These are phyloP conservation scores for Chlorospingus semifuscus DNA, from an alignment of 2,797 vertebrate genomes.

Conservation along the genomic window DNA sequence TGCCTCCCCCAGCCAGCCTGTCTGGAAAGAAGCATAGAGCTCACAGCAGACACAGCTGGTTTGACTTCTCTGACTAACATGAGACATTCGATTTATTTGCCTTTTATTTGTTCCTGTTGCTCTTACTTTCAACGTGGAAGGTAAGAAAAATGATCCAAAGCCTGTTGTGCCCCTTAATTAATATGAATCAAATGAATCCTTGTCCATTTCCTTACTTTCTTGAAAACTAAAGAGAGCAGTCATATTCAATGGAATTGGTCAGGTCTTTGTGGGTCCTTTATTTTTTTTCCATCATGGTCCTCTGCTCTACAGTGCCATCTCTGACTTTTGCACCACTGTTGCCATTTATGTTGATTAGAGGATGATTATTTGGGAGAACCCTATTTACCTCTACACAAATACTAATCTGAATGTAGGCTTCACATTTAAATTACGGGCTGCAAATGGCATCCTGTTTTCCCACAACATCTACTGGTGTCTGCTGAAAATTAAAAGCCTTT, in stretches of 20 bases:
- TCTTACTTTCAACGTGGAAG: fast-evolving
- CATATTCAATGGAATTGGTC: neutral
- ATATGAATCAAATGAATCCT: neutral
- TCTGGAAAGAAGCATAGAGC: neutral
- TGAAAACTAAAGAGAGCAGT: neutral
- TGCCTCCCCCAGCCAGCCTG: neutral
- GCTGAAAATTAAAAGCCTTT: neutral
- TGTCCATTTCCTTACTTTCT: neutral
- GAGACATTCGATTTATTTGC: neutral
- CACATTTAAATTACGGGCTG: neutral
- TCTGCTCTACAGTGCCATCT: neutral
- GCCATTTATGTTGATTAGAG: neutral
- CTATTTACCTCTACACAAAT: neutral
- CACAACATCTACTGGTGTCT: neutral
- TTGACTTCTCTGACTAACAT: neutral
- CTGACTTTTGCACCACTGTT: neutral
- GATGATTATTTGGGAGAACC: neutral
- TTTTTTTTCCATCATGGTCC: neutral
- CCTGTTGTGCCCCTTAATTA: neutral
- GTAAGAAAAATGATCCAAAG: neutral
- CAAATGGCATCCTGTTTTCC: neutral
- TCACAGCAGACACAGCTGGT: neutral
- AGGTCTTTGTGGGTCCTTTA: neutral
- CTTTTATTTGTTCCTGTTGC: neutral
- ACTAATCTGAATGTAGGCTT: neutral